Evolutionary conservation across 2,888 invertebrate species (phyloP).

Genomic region (Exocentrus adspersus): DNA sequence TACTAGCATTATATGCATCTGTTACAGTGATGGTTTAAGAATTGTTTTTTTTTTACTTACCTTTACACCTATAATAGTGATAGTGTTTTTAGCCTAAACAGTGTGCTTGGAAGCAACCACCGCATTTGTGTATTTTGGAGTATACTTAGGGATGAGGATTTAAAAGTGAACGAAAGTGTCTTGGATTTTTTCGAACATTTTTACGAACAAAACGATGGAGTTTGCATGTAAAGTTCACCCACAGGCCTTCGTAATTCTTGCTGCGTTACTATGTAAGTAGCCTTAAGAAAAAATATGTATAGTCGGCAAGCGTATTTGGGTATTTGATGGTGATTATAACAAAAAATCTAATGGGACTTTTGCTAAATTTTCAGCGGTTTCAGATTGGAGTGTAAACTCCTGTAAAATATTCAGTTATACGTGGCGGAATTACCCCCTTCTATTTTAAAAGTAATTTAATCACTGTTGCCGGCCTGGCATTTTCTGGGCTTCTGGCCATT

Average conservation of each 20-base stretch:
- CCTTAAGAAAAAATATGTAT: background rate
- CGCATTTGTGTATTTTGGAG: no score
- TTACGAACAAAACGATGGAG: slow-evolving; percentile 14
- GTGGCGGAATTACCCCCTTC: slow-evolving; percentile 9
- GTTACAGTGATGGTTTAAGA: slow-evolving; percentile 12
- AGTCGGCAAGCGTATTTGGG: no score
- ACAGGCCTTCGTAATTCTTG: background rate
- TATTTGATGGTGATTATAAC: no score
- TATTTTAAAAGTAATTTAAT: slow-evolving; percentile 30
- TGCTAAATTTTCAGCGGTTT: slow-evolving; percentile 22
- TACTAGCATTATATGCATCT: slow-evolving; percentile 3
- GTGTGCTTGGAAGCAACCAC: background rate
- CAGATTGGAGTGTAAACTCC: slow-evolving; percentile 10
- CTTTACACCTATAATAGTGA: slow-evolving; percentile 12
- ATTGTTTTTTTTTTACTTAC: no score
- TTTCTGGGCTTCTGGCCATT: slow-evolving; percentile 30
- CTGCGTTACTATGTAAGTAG: slow-evolving; percentile 15
- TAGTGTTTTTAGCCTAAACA: slow-evolving; percentile 11
- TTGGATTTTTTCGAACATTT: slow-evolving; percentile 28
- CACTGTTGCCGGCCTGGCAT: slow-evolving; percentile 22
- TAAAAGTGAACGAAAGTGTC: slow-evolving; percentile 17
- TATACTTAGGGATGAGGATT: slow-evolving; percentile 22
- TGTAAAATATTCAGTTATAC: slow-evolving; percentile 21
- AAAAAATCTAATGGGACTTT: slow-evolving; percentile 25
- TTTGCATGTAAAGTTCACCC: slow-evolving; percentile 2